Base-by-base conservation (phyloP, 64 coral and sea anemone species). In the Exaiptasia diaphana region DNA sequence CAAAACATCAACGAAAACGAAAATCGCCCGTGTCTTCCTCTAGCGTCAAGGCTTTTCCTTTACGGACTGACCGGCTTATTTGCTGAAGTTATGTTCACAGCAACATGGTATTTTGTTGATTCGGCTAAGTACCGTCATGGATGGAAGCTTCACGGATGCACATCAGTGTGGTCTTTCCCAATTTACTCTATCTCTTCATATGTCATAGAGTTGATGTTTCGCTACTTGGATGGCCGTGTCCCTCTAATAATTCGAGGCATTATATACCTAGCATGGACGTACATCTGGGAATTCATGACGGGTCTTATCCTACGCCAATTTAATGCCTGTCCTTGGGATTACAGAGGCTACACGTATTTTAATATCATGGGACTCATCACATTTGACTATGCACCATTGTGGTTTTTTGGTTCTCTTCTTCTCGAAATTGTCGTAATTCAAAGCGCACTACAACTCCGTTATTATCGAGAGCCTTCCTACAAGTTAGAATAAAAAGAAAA, bases 301-400 rank as follows among this genome's bases (percentile, higher is more conserved):
- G 95, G 95, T 1, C 50, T 88, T 0, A 26, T 92, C 30, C 41
- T 99, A 25, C 89, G 95, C 2, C 79, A 99, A 23, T 93, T 99
- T 46, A 88, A 88, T 43, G 95, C 95, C 1, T 99, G 95, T 63
- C 95, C 95, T 0, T 99, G 95, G 95, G 90, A 99, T 67, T 99
- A 99, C 67, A 87, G 79, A 2, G 95, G 76, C 5, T 99, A 99
- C 17, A 99, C 95, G 1, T 73, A 88, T 41, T 92, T 73, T 42
- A 83, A 99, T 48, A 36, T 99, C 4, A 84, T 93, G 79, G 95
- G 95, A 0, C 48, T 99, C 6, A 99, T 99, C 15, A 99, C 95
- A 0, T 79, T 99, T 20, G 95, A 99, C 63, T 99, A 99, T 50
- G 95, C 95, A 5, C 95, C 95, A 28, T 34, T 93, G 3, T 99